These are phyloP conservation scores for Sceliomorpha sp. DNA, from an alignment of 2,888 invertebrate species.

Conservation along the genomic window DNA sequence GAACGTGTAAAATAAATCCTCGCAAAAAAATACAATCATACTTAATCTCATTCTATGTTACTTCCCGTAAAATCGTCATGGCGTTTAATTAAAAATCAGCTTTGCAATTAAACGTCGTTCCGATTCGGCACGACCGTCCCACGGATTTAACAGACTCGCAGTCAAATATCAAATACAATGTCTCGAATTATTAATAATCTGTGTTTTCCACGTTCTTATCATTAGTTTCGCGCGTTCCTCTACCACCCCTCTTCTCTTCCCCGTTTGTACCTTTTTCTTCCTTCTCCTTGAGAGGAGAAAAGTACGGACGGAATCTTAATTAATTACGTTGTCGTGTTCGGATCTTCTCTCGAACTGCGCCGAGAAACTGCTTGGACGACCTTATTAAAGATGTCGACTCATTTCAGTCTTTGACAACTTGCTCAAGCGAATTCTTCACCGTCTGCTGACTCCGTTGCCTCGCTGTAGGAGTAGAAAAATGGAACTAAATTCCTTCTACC, in stretches of 20 bases:
- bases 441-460: slow-evolving; percentile 19
- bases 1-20: slow-evolving; percentile 12
- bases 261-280: too few species aligned
- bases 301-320: slow-evolving; percentile 15
- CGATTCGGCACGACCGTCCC: too few species aligned
- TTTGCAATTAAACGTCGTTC: too few species aligned
- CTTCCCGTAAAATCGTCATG: background rate
- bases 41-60: slow-evolving; percentile 5
- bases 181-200: too few species aligned
- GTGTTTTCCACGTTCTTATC: too few species aligned
- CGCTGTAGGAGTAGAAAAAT: slow-evolving; percentile 15
- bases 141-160: too few species aligned
- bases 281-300: too few species aligned
- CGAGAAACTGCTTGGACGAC: slow-evolving; percentile 17
- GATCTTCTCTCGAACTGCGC: slow-evolving; percentile 3
- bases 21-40: slow-evolving; percentile 4
- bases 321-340: slow-evolving; percentile 25
- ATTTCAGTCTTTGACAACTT: slow-evolving; percentile 31
- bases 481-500: slow-evolving; percentile 15
- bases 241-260: too few species aligned
- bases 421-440: slow-evolving; percentile 25
- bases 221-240: too few species aligned
- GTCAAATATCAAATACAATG: too few species aligned
- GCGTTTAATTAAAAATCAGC: background rate
- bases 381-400: slow-evolving; percentile 33